Percentiles rank a stretch among this genome's conserved stretches.
Evolutionary conservation across 2,113 vertebrate species (phyloP).

Genomic region (Entelurus aequoreus): DNA sequence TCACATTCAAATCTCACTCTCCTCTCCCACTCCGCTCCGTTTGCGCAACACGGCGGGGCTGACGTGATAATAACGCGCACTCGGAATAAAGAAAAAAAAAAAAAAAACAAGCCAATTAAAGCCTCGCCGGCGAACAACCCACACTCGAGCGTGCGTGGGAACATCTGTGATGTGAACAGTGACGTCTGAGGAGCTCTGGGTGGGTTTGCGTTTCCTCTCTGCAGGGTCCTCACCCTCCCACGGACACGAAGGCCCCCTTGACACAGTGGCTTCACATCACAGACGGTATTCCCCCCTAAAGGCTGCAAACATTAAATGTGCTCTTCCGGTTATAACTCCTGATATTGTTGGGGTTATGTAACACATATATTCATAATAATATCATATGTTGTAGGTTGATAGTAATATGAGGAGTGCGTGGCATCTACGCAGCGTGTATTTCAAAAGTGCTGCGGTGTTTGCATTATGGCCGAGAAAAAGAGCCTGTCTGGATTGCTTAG

Average conservation of each 20-base stretch:
- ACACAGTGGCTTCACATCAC: constrained; percentile 33
- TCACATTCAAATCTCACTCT: not conserved
- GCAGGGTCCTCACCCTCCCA: constrained; percentile 43
- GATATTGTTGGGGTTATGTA: not conserved
- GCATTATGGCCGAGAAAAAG: constrained; percentile 2
- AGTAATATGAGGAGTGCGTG: not conserved
- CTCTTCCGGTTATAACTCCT: no score
- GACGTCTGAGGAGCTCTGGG: constrained; percentile 63
- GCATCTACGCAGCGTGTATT: not conserved
- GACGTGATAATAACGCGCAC: constrained; percentile 32
- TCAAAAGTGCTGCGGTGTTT: not conserved
- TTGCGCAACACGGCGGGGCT: constrained; percentile 38
- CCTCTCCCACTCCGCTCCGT: constrained; percentile 20
- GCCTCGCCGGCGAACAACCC: constrained; percentile 53
- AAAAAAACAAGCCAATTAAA: constrained; percentile 23
- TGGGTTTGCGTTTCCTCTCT: constrained; percentile 65
- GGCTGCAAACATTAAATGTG: not conserved
- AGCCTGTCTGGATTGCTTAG: no score
- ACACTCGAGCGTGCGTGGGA: constrained; percentile 63
- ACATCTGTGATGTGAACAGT: constrained; percentile 66
- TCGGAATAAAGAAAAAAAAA: constrained; percentile 1
- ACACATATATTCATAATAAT: not conserved
- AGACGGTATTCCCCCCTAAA: constrained; percentile 61
- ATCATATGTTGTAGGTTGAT: no score
- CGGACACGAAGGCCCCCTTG: constrained; percentile 23